Percentiles rank a stretch among this genome's conserved stretches.
Evolutionary conservation across 2,888 invertebrate genomes (phyloP).

Genomic region (Nemotelus nigrinus): DNA sequence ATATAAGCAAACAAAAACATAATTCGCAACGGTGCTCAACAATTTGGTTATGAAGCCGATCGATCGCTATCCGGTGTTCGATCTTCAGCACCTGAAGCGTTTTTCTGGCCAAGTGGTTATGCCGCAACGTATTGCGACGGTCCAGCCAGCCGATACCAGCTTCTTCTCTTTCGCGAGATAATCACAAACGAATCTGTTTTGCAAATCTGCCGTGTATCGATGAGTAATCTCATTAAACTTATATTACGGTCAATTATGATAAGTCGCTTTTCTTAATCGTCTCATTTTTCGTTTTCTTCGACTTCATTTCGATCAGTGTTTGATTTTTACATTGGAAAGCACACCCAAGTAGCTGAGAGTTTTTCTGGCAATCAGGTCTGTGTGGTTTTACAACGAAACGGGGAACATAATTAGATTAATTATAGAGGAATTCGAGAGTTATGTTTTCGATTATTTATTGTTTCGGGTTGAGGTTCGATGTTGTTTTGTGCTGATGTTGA

Average conservation of each 20-base stretch:
- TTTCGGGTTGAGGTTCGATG: neutral
- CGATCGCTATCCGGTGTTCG: no score
- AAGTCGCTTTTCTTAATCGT: constrained; percentile 35
- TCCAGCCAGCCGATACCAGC: neutral
- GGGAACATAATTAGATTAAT: constrained; percentile 35
- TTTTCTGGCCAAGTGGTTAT: neutral
- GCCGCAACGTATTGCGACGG: neutral
- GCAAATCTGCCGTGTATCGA: constrained; percentile 30
- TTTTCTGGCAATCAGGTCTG: constrained; percentile 1
- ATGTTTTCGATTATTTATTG: constrained; percentile 32
- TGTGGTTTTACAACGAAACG: constrained; percentile 31
- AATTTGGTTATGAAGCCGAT: no score
- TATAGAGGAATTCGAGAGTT: constrained; percentile 30
- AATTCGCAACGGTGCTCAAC: no score
- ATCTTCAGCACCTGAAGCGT: neutral
- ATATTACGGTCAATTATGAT: constrained; percentile 42
- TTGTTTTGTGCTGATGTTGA: neutral
- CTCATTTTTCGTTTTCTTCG: neutral
- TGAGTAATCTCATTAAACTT: constrained; percentile 40
- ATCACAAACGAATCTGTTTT: constrained; percentile 38
- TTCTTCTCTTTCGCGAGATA: constrained; percentile 11
- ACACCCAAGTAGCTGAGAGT: constrained; percentile 19
- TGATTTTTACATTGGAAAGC: constrained; percentile 5
- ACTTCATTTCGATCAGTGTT: neutral
- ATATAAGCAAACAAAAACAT: no score